Conservation (phyloP, 2,888 invertebrate species). For the Malachius bipustulatus region DNA sequence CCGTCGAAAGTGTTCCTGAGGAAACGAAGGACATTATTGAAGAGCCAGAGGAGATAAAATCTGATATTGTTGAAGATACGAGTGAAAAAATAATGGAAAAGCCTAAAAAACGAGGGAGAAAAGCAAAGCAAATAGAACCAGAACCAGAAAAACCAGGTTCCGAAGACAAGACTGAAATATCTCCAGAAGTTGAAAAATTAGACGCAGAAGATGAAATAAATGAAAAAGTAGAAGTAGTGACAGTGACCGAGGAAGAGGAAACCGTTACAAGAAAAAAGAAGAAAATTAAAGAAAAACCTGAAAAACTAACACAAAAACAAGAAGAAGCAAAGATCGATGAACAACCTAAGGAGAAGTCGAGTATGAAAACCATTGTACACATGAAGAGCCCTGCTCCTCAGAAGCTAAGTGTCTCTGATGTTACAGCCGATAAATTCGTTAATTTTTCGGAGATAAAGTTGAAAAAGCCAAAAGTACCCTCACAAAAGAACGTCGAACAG, state of each 20-base stretch:
- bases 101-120: slow-evolving; percentile 32
- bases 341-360: too few relatives aligned
- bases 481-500: slow-evolving; percentile 28
- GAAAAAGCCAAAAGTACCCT: slow-evolving; percentile 27
- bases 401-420: slow-evolving; percentile 47
- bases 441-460: slow-evolving; percentile 57
- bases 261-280: slow-evolving; percentile 21
- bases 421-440: slow-evolving; percentile 40
- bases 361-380: not conserved
- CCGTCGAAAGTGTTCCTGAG: too few relatives aligned
- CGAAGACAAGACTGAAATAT: too few relatives aligned
- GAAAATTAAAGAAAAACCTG: too few relatives aligned
- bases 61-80: slow-evolving; percentile 28
- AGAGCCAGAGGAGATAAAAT: slow-evolving; percentile 28
- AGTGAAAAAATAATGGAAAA: slow-evolving; percentile 21
- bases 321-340: slow-evolving; percentile 34
- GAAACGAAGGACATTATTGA: too few relatives aligned
- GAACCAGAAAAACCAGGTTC: too few relatives aligned
- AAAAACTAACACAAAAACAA: slow-evolving; percentile 26
- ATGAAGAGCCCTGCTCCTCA: slow-evolving; percentile 35
- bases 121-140: slow-evolving; percentile 14
- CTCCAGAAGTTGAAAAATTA: slow-evolving; percentile 39
- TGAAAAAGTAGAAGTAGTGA: slow-evolving; percentile 36
- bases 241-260: slow-evolving; percentile 27
- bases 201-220: slow-evolving; percentile 50